Evolutionary conservation across 2,888 invertebrate species (phyloP).

Genomic region (Trypoxylon attenuatum): DNA sequence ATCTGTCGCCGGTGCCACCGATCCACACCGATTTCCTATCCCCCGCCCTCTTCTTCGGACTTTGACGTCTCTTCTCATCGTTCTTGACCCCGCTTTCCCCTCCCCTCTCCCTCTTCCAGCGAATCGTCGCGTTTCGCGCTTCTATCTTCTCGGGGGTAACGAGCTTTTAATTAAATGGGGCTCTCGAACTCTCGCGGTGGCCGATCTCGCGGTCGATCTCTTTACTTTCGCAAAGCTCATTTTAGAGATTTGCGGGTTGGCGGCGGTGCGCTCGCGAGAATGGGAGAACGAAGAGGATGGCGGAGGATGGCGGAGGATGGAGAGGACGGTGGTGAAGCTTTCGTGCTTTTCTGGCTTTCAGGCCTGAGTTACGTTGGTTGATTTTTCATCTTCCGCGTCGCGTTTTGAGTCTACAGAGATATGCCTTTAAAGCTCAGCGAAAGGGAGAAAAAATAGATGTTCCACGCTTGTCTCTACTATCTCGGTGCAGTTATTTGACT

Average conservation of each 20-base stretch:
- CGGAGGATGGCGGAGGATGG: too few relatives aligned
- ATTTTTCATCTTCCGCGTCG: neutral
- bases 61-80: neutral
- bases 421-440: neutral
- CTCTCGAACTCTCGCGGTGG: neutral
- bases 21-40: neutral
- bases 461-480: neutral
- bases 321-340: neutral
- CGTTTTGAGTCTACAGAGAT: neutral
- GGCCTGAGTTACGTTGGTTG: neutral
- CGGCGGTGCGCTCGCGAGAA: too few relatives aligned
- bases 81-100: neutral
- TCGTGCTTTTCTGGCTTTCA: neutral
- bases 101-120: neutral
- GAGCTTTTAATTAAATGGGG: neutral
- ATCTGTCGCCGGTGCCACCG: constrained; percentile 23
- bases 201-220: neutral
- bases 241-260: too few relatives aligned
- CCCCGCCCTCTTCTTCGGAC: neutral
- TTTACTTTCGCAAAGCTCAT: neutral
- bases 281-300: too few relatives aligned
- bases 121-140: too few relatives aligned
- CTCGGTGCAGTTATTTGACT: neutral
- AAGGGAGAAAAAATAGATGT: neutral
- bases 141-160: neutral